Conservation (phyloP, 2,888 invertebrate species). For the Dexiosoma caninum region DNA sequence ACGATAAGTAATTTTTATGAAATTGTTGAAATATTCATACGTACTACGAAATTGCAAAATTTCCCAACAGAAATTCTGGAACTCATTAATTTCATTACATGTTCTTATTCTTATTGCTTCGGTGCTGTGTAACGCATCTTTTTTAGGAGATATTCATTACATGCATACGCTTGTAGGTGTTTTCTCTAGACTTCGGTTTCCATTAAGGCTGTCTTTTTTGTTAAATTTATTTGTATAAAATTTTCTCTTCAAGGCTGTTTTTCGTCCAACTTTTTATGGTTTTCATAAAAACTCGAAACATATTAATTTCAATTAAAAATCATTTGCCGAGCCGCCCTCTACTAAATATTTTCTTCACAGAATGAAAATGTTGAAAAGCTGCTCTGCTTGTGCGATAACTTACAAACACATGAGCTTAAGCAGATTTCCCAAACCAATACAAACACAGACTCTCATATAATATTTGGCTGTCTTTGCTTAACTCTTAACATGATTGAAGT, state of each 20-base stretch:
- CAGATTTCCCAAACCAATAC: not conserved
- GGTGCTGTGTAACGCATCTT: too few species aligned
- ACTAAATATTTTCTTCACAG: not conserved
- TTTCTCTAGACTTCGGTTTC: too few species aligned
- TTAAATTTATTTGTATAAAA: not conserved
- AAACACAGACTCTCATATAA: not conserved
- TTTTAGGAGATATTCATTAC: too few species aligned
- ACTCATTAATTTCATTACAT: too few species aligned
- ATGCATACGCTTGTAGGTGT: too few species aligned
- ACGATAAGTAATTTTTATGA: too few species aligned
- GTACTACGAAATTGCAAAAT: too few species aligned
- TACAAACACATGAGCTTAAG: not conserved
- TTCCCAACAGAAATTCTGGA: too few species aligned
- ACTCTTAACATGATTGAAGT: not conserved
- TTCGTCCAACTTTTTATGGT: too few species aligned
- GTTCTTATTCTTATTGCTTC: too few species aligned
- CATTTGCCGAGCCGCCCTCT: not conserved
- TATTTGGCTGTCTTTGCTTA: not conserved
- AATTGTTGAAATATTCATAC: too few species aligned
- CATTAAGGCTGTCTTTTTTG: not conserved
- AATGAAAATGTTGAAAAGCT: not conserved
- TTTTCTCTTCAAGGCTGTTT: not conserved
- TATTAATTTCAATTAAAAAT: constrained; percentile 13
- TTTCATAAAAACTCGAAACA: not conserved
- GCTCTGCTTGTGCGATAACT: not conserved